Evolutionary conservation across 2,113 vertebrate species (phyloP).

Genomic region (Raja brachyura): DNA sequence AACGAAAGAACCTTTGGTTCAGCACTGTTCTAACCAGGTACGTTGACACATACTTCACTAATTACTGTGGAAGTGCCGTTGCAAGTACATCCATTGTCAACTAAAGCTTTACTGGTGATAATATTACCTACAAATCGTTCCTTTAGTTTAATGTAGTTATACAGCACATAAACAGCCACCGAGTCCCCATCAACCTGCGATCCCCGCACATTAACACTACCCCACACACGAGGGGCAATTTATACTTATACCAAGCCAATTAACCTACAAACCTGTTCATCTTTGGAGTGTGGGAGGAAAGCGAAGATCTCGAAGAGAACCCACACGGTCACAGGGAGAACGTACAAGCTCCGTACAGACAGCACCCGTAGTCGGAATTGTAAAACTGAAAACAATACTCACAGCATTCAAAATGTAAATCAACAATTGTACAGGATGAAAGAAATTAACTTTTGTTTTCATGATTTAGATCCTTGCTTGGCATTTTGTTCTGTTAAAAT

Average conservation of each 20-base stretch:
- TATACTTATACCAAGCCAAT: too few relatives aligned
- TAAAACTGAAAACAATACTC: not conserved
- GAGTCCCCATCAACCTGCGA: too few relatives aligned
- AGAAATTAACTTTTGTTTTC: not conserved
- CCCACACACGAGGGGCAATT: too few relatives aligned
- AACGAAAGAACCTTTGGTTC: constrained; percentile 76
- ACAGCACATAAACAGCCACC: too few relatives aligned
- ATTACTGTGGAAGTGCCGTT: not conserved
- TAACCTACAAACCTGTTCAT: too few relatives aligned
- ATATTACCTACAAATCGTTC: not conserved
- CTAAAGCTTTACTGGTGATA: not conserved
- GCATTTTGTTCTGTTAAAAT: not conserved
- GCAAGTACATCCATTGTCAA: not conserved
- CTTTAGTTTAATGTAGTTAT: too few relatives aligned
- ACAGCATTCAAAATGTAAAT: not conserved
- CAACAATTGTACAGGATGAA: not conserved
- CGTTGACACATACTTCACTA: not conserved
- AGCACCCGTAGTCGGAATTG: not conserved
- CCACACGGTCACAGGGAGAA: too few relatives aligned
- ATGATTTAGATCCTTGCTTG: not conserved
- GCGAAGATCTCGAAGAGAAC: too few relatives aligned
- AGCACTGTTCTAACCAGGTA: constrained; percentile 70
- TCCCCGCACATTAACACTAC: too few relatives aligned
- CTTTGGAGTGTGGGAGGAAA: too few relatives aligned
- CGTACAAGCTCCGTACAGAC: too few relatives aligned